Conservation (phyloP, 2,797 vertebrate genomes). For the Tinamus major region DNA sequence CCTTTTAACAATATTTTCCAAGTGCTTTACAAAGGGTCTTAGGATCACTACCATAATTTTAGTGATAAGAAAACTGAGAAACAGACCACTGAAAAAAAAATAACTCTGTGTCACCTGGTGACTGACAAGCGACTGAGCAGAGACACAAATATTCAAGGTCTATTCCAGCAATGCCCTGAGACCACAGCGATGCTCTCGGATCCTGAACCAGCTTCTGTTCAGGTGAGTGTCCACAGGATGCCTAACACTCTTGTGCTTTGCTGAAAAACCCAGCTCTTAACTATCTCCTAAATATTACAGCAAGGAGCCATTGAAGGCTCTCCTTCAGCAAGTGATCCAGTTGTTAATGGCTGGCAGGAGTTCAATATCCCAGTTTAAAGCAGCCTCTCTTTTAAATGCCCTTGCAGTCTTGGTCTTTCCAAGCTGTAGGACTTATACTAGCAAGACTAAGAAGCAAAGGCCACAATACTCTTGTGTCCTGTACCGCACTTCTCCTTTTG, state of each 20-base stretch:
- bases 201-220: neutral
- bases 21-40: constrained; percentile 4
- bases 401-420: neutral
- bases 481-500: neutral
- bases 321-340: constrained; percentile 19
- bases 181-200: neutral
- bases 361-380: constrained; percentile 18
- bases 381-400: neutral
- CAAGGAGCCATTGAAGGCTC: constrained; percentile 17
- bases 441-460: neutral
- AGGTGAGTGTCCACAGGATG: neutral
- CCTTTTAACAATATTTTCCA: constrained; percentile 45
- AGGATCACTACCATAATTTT: neutral
- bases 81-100: constrained; percentile 30
- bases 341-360: constrained; percentile 24
- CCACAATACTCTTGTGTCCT: neutral
- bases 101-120: neutral
- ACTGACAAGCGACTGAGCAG: neutral
- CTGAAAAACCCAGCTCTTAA: neutral
- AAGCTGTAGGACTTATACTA: neutral
- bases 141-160: neutral
- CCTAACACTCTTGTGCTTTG: constrained; percentile 5
- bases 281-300: constrained; percentile 51
- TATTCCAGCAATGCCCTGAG: neutral
- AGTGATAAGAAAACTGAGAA: constrained; percentile 29